A percentile compares a stretch with the other conserved stretches of the same genome.
Conservation (phyloP, 23 tunicate species). For the Corella eumyota region DNA sequence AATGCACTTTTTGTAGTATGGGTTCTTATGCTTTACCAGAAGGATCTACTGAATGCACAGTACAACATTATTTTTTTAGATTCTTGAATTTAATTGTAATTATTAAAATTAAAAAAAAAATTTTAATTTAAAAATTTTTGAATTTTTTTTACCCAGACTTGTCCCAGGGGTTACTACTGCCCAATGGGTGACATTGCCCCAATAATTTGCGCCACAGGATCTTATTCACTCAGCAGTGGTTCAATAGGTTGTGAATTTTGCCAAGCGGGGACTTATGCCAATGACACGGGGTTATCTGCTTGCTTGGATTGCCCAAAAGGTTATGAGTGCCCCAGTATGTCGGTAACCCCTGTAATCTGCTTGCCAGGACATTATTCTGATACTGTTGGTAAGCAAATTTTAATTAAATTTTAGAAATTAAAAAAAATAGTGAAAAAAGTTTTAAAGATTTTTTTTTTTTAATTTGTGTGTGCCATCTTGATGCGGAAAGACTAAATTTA, state of each 20-base stretch:
- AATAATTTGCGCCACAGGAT: slow-evolving; percentile 34
- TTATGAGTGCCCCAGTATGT: slow-evolving; percentile 32
- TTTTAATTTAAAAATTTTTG: neutral
- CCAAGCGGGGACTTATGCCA: slow-evolving; percentile 43
- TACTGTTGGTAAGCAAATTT: slow-evolving; percentile 24
- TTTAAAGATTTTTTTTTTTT: neutral
- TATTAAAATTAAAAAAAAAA: neutral
- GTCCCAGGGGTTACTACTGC: slow-evolving; percentile 60
- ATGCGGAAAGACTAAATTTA: neutral
- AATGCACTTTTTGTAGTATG: slow-evolving; percentile 22
- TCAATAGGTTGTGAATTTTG: slow-evolving; percentile 29
- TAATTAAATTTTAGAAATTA: too few species aligned
- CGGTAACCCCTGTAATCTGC: slow-evolving; percentile 25
- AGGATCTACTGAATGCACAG: slow-evolving; percentile 37
- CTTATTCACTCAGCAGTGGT: slow-evolving; percentile 14
- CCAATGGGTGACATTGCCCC: slow-evolving; percentile 22
- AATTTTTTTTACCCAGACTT: slow-evolving; percentile 15
- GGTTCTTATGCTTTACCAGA: slow-evolving; percentile 30
- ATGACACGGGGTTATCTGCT: slow-evolving; percentile 8
- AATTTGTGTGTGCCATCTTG: neutral
- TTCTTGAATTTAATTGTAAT: slow-evolving; percentile 2
- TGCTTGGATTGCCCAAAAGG: slow-evolving; percentile 53
- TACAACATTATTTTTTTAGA: slow-evolving; percentile 8
- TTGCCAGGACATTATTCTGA: slow-evolving; percentile 50
- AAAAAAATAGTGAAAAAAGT: too few species aligned